phyloP scores from a whole-genome alignment of 2,888 invertebrate species.

The Clepsis dumicolana region DNA sequence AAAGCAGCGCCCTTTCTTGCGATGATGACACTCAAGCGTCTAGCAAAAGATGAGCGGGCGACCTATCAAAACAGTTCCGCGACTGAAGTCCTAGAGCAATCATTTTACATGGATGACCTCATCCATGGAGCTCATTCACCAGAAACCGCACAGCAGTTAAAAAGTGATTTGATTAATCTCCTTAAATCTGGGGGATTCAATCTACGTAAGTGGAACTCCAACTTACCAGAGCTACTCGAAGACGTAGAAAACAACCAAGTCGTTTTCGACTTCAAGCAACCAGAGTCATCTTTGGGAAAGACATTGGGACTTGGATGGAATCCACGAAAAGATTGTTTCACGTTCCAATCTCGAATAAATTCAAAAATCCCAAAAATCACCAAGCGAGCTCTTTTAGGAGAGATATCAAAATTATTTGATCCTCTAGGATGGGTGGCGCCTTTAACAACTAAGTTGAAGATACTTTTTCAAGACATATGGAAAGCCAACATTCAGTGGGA shows the following conservation, averaged over 20 bases:
- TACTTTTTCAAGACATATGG: no score
- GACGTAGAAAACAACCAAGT: conserved; percentile 3
- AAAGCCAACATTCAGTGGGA: no score
- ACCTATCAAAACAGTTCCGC: conserved; percentile 30
- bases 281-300: conserved; percentile 29
- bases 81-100: conserved; percentile 9
- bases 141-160: conserved; percentile 24
- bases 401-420: no score
- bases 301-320: background rate
- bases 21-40: conserved; percentile 19
- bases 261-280: conserved; percentile 27
- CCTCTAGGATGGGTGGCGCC: no score
- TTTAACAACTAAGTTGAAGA: no score
- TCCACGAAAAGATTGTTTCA: no score
- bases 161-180: conserved; percentile 32
- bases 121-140: conserved; percentile 44
- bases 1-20: conserved; percentile 28
- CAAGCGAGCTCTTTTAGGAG: no score
- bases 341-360: no score
- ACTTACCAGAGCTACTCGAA: conserved; percentile 14
- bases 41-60: background rate
- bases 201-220: no score
- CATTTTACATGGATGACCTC: no score
- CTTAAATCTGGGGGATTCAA: conserved; percentile 45
- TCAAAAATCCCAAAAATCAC: no score